Conservation (phyloP, 2,797 vertebrate genomes). For the Lepilemur septentrionalis region DNA sequence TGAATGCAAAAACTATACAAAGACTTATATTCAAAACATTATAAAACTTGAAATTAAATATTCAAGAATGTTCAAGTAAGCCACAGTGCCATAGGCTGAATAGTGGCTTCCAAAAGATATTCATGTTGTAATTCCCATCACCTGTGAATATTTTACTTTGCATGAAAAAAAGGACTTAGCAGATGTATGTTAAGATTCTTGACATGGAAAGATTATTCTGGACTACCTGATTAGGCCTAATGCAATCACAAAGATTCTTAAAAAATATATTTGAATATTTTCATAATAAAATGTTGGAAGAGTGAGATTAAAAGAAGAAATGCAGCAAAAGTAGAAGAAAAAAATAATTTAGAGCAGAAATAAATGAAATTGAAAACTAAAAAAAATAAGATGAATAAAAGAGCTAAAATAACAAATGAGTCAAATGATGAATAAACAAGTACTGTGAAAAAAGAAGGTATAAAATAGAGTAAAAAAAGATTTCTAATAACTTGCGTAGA, state of each 20-base stretch:
- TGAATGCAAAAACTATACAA: background rate
- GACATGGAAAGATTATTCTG: background rate
- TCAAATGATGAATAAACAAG: background rate
- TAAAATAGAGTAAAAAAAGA: background rate
- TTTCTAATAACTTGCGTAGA: background rate
- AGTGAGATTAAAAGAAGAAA: background rate
- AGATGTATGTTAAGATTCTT: background rate
- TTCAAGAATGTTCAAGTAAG: background rate
- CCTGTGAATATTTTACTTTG: background rate
- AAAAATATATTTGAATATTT: background rate
- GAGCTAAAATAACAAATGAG: background rate
- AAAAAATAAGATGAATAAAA: background rate
- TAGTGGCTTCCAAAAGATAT: background rate
- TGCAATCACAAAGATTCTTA: background rate
- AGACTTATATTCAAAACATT: background rate
- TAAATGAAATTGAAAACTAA: background rate
- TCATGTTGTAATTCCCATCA: background rate
- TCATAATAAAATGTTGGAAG: background rate
- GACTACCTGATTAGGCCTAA: background rate
- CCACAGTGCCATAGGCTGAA: background rate
- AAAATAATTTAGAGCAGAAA: background rate
- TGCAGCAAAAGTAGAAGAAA: background rate
- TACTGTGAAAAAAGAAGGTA: background rate
- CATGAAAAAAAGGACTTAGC: background rate
- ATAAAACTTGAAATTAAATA: background rate